A percentile compares a stretch with the other conserved stretches of the same genome.
Conservation (phyloP, 1,140 invertebrate genomes). For the Daktulosphaira vitifoliae region DNA sequence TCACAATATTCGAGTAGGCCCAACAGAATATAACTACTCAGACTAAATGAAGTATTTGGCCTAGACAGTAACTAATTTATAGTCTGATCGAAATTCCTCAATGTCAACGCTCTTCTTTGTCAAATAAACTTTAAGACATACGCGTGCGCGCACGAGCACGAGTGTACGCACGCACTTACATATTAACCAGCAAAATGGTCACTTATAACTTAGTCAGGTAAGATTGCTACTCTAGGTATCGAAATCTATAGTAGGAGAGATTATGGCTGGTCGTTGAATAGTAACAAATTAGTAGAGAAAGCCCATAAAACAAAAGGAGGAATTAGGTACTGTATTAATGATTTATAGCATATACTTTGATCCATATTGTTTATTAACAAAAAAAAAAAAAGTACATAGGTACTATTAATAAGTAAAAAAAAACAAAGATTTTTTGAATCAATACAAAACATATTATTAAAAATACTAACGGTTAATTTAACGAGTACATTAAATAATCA, state of each 20-base stretch:
- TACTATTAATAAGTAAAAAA: no score
- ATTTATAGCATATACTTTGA: no score
- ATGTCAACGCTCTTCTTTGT: constrained; percentile 15
- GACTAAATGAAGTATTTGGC: background rate
- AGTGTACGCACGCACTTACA: background rate
- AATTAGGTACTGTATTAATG: background rate
- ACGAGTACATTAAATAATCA: no score
- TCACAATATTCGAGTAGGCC: no score
- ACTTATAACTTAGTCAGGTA: background rate
- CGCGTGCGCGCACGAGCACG: no score
- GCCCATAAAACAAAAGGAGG: constrained; percentile 7
- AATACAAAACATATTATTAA: no score
- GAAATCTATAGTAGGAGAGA: background rate
- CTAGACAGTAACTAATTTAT: constrained; percentile 13
- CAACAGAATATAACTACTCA: no score
- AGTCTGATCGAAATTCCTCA: constrained; percentile 12
- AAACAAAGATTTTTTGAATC: no score
- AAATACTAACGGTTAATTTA: no score
- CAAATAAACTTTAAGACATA: background rate
- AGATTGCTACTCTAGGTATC: background rate
- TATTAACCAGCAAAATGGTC: background rate
- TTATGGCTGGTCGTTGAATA: constrained; percentile 21
- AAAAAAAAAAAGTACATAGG: no score
- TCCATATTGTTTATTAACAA: no score
- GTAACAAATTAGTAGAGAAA: constrained; percentile 24